Percentiles rank a stretch among this genome's conserved stretches.
Evolutionary conservation across 1,140 invertebrate species (phyloP).

Genomic region (Pollicipes pollicipes): DNA sequence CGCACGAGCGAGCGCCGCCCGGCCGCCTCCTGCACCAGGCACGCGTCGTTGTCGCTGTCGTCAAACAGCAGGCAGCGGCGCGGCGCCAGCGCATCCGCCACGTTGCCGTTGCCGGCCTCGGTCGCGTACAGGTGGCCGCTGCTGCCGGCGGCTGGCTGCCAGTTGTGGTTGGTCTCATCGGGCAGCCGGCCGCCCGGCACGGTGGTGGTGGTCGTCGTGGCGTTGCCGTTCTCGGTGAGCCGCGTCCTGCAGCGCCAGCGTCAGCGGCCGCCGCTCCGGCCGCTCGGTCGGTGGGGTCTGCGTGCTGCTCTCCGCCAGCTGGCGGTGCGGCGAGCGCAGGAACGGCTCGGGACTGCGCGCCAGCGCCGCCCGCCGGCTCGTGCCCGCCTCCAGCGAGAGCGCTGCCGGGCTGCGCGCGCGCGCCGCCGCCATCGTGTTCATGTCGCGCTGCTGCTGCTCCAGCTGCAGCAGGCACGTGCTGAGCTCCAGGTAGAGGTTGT

Average conservation of each 20-base stretch:
- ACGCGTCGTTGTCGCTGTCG: constrained; percentile 1
- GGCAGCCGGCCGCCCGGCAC: neutral
- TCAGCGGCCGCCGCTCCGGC: neutral
- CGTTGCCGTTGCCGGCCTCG: neutral
- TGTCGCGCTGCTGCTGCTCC: constrained; percentile 64
- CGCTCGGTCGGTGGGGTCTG: neutral
- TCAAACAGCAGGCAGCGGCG: neutral
- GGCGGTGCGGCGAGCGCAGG: no score
- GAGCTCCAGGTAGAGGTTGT: constrained; percentile 79
- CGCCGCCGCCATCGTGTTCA: constrained; percentile 31
- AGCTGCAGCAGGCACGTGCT: constrained; percentile 64
- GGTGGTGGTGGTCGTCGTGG: neutral
- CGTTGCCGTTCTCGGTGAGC: neutral
- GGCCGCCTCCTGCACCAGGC: neutral
- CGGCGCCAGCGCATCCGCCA: neutral
- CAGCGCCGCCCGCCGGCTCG: neutral
- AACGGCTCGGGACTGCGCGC: neutral
- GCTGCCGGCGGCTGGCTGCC: neutral
- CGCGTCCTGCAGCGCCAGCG: neutral
- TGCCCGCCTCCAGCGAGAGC: neutral
- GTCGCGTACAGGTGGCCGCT: neutral
- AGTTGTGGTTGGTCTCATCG: neutral
- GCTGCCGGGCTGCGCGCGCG: no score
- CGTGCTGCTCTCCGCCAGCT: neutral
- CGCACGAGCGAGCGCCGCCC: neutral